These are phyloP conservation scores for Takifugu ocellatus DNA, from an alignment of 2,797 vertebrate species.

Conservation along the genomic window DNA sequence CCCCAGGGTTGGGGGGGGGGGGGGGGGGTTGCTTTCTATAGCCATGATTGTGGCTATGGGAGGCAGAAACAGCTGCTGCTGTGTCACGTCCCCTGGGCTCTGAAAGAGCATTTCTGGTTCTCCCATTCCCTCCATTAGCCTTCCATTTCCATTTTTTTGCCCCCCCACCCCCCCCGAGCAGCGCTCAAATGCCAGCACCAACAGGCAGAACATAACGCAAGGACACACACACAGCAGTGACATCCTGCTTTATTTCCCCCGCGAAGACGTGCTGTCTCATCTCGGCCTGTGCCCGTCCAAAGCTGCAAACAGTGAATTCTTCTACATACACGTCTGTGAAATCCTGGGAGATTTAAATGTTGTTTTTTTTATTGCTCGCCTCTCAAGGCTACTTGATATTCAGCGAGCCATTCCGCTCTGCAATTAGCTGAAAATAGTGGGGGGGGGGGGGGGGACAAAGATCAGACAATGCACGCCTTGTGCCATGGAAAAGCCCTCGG, in stretches of 20 bases:
- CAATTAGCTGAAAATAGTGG: conserved; percentile 58
- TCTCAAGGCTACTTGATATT: conserved; percentile 54
- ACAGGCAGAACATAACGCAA: conserved; percentile 54
- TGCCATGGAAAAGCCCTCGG: conserved; percentile 32
- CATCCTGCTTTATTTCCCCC: conserved; percentile 33
- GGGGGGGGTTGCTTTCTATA: conserved; percentile 28
- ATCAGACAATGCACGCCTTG: conserved; percentile 50
- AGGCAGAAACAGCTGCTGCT: conserved; percentile 55
- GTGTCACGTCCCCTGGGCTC: conserved; percentile 50
- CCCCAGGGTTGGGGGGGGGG: conserved; percentile 28
- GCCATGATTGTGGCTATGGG: conserved; percentile 24
- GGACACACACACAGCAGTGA: conserved; percentile 39
- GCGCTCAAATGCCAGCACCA: conserved; percentile 43
- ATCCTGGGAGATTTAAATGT: conserved; percentile 21
- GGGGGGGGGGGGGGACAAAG: conserved; percentile 64
- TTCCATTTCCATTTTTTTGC: background rate
- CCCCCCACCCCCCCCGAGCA: conserved; percentile 18
- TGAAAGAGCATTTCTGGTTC: conserved; percentile 12
- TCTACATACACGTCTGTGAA: conserved; percentile 14
- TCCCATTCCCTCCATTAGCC: conserved; percentile 16
- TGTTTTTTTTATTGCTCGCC: conserved; percentile 42
- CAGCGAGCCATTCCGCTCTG: conserved; percentile 39
- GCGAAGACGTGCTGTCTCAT: conserved; percentile 47
- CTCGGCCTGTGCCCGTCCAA: conserved; percentile 12
- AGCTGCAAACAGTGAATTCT: conserved; percentile 2